Evolutionary conservation across 2,888 invertebrate species (phyloP), one percentile per base, ranked within the genome.

Genomic region (Hydraecia micacea): DNA sequence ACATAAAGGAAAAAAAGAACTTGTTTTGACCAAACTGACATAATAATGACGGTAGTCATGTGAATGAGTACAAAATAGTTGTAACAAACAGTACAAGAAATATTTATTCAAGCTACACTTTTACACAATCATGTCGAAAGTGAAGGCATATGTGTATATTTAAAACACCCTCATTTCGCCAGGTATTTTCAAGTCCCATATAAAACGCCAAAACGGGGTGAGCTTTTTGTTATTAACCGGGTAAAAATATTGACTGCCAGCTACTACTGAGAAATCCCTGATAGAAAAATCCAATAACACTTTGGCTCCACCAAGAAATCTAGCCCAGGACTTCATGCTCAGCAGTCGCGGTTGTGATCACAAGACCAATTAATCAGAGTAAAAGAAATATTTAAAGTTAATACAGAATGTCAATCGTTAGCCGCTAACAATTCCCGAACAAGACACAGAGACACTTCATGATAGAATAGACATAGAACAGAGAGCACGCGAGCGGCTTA

Each of bases 391-490:
- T 21, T 21, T 0, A 5, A 21, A 75, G 4, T 55, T 25, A 39
- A 32, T 21, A 39, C 0, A 60, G 39, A 46, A 60, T 3, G 18
- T 28, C 18, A 80, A 63, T 76, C 68, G 74, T 80, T 86, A 80
- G 77, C 75, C n/a, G 63, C 36, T 67, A 69, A 79, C 88, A 88
- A 67, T 79, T 85, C 46, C 90, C 89, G 70, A 91, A 91, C 60
- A 90, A 75, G 42, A 87, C 74, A 83, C 92, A 93, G 32, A 93
- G 39, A 88, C 91, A 93, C 82, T 90, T 91, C 65, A 88, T 83
- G 25, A 93, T 73, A 77, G 91, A 91, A 86, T 87, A 92, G 77
- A 93, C 84, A 87, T 89, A 92, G 77, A 92, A 89, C 67, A 92
- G 69, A 75, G 83, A 70, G 62, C 87, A 88, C 66, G 78, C 65